Evolutionary conservation across 2,113 vertebrate genomes (phyloP).

Genomic region (Megaceryle torquata): DNA sequence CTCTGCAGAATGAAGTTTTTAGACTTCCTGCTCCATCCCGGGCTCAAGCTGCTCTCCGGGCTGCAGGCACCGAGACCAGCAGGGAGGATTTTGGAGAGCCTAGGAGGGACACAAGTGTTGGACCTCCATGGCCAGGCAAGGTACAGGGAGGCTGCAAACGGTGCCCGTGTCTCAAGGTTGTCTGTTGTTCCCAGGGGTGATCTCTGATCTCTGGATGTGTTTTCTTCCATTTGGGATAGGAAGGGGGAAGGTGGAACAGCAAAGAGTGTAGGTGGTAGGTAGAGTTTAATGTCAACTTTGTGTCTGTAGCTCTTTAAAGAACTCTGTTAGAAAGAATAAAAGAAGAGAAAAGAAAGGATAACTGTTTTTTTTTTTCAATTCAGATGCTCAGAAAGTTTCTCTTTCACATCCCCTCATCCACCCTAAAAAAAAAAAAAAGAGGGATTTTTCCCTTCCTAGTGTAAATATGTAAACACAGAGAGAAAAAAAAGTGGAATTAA

Average conservation of each 20-base stretch:
- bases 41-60: neutral
- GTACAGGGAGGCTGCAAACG: neutral
- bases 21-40: slow-evolving; percentile 68
- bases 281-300: neutral
- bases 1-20: slow-evolving; percentile 69
- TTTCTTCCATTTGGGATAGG: neutral
- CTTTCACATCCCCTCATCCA: neutral
- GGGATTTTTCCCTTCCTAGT: neutral
- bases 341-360: no score
- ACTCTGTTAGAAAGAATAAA: neutral
- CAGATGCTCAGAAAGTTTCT: neutral
- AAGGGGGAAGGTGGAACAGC: neutral
- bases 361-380: neutral
- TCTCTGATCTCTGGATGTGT: neutral
- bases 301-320: neutral
- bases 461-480: neutral
- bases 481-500: neutral
- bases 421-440: neutral
- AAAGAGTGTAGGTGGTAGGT: neutral
- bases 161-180: neutral
- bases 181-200: neutral
- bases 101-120: neutral
- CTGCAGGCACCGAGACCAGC: neutral
- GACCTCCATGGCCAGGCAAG: neutral
- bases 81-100: neutral